phyloP scores from a whole-genome alignment of 2,888 invertebrate species.

The Protophormia terraenovae region DNA sequence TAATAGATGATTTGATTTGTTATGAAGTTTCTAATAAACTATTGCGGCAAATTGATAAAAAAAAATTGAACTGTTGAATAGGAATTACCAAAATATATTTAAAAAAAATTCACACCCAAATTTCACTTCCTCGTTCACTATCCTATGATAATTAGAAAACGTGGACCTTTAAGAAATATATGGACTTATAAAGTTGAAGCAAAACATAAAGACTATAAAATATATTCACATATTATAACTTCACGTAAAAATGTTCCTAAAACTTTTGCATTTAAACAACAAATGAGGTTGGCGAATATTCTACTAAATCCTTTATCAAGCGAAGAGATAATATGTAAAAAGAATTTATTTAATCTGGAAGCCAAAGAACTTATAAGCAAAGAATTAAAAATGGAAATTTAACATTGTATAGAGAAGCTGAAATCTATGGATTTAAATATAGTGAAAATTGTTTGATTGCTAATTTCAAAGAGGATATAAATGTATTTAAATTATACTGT shows the following conservation, averaged over 20 bases:
- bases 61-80: not conserved
- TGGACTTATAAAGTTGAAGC: not conserved
- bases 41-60: not conserved
- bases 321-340: too few relatives aligned
- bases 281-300: too few relatives aligned
- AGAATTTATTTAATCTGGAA: too few relatives aligned
- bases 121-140: constrained; percentile 11
- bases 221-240: not conserved
- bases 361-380: too few relatives aligned
- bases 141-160: not conserved
- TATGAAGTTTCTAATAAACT: not conserved
- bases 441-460: too few relatives aligned
- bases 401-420: too few relatives aligned
- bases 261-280: not conserved
- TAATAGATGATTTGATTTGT: not conserved
- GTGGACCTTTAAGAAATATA: not conserved
- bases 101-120: constrained; percentile 4
- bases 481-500: too few relatives aligned
- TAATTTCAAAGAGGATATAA: too few relatives aligned
- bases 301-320: too few relatives aligned
- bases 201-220: not conserved
- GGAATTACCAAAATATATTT: not conserved
- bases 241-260: not conserved
- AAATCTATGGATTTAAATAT: too few relatives aligned
- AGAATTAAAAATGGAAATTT: too few relatives aligned